Conservation (phyloP, 2,113 vertebrate species). For the Varanus salvator region DNA sequence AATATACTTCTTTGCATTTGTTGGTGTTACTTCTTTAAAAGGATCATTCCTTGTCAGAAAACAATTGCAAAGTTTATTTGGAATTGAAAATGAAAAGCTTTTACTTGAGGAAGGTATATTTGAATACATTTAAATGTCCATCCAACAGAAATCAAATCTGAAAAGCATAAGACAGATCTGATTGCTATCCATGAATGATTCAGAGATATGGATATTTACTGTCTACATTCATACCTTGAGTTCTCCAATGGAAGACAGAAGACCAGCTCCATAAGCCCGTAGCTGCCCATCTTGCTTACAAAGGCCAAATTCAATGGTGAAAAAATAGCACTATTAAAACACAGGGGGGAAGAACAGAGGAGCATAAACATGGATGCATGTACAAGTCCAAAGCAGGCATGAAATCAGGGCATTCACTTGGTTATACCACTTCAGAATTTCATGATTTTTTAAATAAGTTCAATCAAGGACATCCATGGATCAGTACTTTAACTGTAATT, state of each 20-base stretch:
- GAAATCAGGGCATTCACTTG: slow-evolving; percentile 28
- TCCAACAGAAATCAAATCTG: too few relatives aligned
- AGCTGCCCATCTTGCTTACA: slow-evolving; percentile 97
- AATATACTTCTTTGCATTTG: not conserved
- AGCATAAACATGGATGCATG: not conserved
- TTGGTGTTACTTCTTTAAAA: not conserved
- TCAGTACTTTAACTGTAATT: slow-evolving; percentile 33
- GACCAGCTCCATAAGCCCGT: slow-evolving; percentile 95
- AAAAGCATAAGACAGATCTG: not conserved
- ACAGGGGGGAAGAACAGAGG: slow-evolving; percentile 20
- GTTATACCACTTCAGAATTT: slow-evolving; percentile 15
- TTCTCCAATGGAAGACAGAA: slow-evolving; percentile 97
- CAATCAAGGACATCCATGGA: slow-evolving; percentile 26
- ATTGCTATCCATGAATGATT: not conserved
- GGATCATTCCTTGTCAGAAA: not conserved
- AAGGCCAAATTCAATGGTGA: slow-evolving; percentile 97
- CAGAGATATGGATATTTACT: not conserved
- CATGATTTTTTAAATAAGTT: slow-evolving; percentile 35
- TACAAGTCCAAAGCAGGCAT: slow-evolving; percentile 10
- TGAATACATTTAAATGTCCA: not conserved
- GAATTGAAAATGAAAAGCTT: not conserved
- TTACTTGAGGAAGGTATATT: not conserved
- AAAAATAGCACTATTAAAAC: slow-evolving; percentile 93
- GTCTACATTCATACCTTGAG: slow-evolving; percentile 82
- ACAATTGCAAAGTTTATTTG: not conserved